Evolutionary conservation across 1,140 invertebrate species (phyloP).

Genomic region (Drosophila micromelanica): DNA sequence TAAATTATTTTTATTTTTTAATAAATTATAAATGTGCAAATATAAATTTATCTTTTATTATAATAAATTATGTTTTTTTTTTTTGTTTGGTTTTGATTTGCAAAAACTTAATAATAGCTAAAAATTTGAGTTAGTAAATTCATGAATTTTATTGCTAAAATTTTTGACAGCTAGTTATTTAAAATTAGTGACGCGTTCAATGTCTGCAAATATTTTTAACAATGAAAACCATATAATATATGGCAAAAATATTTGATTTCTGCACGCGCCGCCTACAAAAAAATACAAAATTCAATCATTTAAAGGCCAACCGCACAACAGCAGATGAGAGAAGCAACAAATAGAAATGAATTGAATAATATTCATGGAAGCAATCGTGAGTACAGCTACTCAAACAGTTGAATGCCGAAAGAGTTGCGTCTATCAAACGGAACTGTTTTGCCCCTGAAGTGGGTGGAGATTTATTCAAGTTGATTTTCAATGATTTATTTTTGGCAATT

Average conservation of each 20-base stretch:
- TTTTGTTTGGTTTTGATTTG: neutral
- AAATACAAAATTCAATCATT: constrained; percentile 18
- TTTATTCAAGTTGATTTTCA: constrained; percentile 26
- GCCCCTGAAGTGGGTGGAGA: constrained; percentile 24
- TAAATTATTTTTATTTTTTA: too few species aligned
- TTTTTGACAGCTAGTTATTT: neutral
- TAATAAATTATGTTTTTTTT: neutral
- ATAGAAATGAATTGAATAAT: neutral
- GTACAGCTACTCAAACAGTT: neutral
- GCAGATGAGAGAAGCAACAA: neutral
- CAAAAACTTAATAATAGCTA: too few species aligned
- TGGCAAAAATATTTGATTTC: constrained; percentile 5
- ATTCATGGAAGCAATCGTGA: constrained; percentile 1
- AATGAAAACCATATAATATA: neutral
- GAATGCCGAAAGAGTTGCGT: constrained; percentile 5
- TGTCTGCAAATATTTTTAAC: constrained; percentile 2
- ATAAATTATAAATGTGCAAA: too few species aligned
- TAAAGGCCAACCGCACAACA: constrained; percentile 10
- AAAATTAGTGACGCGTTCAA: constrained; percentile 20
- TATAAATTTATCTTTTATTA: too few species aligned
- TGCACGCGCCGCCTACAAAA: constrained; percentile 9
- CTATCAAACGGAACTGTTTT: constrained; percentile 13
- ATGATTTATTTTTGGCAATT: constrained; percentile 22
- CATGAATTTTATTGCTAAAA: neutral
- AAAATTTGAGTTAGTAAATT: too few species aligned